Conservation (phyloP, 2,113 vertebrate species). For the Eulacestoma nigropectus region DNA sequence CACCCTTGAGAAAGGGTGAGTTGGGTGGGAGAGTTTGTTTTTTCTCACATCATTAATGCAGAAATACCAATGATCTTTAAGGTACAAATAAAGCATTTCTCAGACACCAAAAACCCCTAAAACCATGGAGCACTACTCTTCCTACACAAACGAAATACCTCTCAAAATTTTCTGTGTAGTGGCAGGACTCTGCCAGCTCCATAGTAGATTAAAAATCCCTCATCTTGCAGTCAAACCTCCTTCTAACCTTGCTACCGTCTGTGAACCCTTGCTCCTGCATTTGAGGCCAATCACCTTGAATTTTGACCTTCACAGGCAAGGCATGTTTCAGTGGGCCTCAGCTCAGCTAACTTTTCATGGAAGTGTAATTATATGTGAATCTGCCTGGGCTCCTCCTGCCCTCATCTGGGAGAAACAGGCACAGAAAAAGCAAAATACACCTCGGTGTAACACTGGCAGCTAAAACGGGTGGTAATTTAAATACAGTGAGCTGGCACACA, state of each 20-base stretch:
- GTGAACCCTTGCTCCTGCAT: background rate
- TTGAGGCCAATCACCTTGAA: background rate
- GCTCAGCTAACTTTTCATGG: background rate
- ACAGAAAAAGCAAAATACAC: background rate
- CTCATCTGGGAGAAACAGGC: background rate
- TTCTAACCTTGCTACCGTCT: background rate
- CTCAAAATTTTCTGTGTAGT: background rate
- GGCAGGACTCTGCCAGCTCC: background rate
- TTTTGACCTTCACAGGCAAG: background rate
- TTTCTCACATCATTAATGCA: background rate
- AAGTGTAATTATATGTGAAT: background rate
- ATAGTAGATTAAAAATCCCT: background rate
- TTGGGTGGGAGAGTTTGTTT: background rate
- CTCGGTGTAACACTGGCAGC: background rate
- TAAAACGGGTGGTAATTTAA: background rate
- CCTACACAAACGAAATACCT: background rate
- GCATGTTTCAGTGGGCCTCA: background rate
- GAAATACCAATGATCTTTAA: background rate
- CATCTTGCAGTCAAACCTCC: background rate
- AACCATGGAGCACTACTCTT: background rate
- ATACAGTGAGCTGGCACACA: background rate
- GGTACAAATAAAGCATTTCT: background rate
- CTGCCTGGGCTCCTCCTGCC: background rate
- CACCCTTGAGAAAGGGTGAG: background rate
- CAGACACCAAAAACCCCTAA: background rate